Evolutionary conservation across 2,113 vertebrate genomes (phyloP), one percentile per base, ranked within the genome.

Genomic region (Uria aalge): DNA sequence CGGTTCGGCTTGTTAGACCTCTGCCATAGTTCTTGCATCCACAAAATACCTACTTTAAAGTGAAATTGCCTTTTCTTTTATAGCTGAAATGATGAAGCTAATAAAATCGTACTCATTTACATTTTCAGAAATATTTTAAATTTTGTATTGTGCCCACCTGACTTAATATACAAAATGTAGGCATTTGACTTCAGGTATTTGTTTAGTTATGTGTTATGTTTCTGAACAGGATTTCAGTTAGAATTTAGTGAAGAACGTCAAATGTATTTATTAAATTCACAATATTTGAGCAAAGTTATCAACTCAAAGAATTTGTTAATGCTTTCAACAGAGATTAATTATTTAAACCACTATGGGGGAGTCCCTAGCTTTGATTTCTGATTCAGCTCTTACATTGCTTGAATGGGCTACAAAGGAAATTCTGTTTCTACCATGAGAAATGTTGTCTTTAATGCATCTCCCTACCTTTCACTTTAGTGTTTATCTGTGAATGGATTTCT

Each of bases 341-440:
- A 6, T 87, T 94, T 90, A 75, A 62, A 66, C 36, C 38, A 20
- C 26, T 64, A 2, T 67, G 66, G 59, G 22, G 63, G 48, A 86
- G 50, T 82, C 27, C 38, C 56, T 95, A 82, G 79, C 38, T 97
- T 97, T 95, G 93, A 92, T 95, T 98, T 94, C 85, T 92, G 74
- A 76, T 95, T 92, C 75, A 73, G 85, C 50, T 89, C 21, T 90
- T 80, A 45, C 2, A 27, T 6, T 67, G 57, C 18, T 77, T 80
- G 84, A 52, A 52, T 75, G 91, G 36, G 47, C 48, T 91, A 77
- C 60, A 67, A 38, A 68, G 77, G 64, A 56, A 88, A 63, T 56
- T 40, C 52, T 71, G 5, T 80, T 71, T 72, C 72, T 87, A 9
- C 24, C 27, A 15, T 68, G 56, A 81, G 34, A 90, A 88, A 77